phyloP scores from a whole-genome alignment of 2,797 vertebrate genomes.

The Phataginus tetradactyla region DNA sequence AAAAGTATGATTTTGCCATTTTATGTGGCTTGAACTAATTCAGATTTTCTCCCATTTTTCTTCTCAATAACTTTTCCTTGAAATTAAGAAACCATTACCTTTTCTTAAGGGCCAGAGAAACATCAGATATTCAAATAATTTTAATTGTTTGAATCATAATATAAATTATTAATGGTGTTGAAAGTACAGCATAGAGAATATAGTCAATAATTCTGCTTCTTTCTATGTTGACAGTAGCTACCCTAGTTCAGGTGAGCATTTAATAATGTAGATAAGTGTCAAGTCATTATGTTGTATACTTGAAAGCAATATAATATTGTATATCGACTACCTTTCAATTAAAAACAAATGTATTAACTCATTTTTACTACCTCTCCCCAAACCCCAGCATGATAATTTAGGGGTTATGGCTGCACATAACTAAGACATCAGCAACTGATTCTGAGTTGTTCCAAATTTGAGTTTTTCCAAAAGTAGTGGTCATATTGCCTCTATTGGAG shows the following conservation, averaged over 20 bases:
- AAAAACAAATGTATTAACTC: background rate
- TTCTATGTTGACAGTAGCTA: no score
- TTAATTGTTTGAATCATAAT: background rate
- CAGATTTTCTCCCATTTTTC: background rate
- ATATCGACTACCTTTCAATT: no score
- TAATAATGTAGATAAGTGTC: no score
- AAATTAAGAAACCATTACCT: background rate
- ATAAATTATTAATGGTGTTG: no score
- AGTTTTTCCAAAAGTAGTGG: background rate
- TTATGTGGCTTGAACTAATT: background rate
- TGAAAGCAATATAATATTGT: no score
- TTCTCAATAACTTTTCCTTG: background rate
- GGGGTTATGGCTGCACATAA: background rate
- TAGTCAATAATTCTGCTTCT: no score
- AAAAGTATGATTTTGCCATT: conserved; percentile 8
- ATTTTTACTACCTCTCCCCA: background rate
- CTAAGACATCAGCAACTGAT: background rate
- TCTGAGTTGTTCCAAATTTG: background rate
- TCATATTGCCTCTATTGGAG: background rate
- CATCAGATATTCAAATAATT: background rate
- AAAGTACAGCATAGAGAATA: no score
- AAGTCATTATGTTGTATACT: no score
- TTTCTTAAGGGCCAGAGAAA: background rate
- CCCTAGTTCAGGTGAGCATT: no score
- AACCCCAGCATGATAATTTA: background rate